Evolutionary conservation across 2,797 vertebrate species (phyloP).

Genomic region (Tarsius wallacei): DNA sequence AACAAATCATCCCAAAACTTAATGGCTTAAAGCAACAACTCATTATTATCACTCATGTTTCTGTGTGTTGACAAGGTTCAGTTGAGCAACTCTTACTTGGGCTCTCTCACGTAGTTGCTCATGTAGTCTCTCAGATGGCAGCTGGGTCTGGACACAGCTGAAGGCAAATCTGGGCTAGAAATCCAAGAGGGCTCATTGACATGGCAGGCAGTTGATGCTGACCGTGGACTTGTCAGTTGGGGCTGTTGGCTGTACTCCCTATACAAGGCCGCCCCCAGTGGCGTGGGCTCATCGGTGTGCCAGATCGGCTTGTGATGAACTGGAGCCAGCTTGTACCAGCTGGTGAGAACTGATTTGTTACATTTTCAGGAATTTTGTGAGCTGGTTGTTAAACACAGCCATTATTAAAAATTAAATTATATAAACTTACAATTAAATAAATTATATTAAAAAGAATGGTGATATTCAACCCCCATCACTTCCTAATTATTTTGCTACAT

Average conservation of each 20-base stretch:
- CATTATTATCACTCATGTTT: conserved; percentile 19
- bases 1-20: not conserved
- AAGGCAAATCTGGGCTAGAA: not conserved
- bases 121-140: not conserved
- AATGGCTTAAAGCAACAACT: not conserved
- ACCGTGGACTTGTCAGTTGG: not conserved
- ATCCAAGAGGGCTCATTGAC: not conserved
- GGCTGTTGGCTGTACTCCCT: not conserved
- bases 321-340: not conserved
- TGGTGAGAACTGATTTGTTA: not conserved
- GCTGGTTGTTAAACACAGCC: conserved; percentile 35
- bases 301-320: not conserved
- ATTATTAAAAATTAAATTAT: conserved; percentile 37
- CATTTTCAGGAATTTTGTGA: conserved; percentile 38
- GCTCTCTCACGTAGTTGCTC: not conserved
- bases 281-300: not conserved
- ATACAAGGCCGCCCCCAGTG: not conserved
- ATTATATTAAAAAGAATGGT: conserved; percentile 6
- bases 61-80: conserved; percentile 25
- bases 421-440: conserved; percentile 2
- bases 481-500: conserved; percentile 14
- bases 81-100: not conserved
- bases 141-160: not conserved
- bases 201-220: not conserved
- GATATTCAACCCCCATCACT: not conserved